Conservation (phyloP, 2,888 invertebrate genomes). For the Helobdella robusta region DNA sequence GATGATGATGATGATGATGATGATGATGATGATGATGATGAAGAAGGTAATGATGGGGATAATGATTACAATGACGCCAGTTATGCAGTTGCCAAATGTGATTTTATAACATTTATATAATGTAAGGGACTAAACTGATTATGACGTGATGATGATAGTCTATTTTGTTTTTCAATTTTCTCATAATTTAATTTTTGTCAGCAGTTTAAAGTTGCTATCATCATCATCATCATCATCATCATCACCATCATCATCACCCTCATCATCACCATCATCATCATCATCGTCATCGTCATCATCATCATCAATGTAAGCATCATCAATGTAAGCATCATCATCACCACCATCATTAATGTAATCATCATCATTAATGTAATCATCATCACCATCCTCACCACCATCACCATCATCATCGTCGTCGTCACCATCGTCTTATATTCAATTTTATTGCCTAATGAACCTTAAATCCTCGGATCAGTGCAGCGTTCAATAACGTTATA, state of each 20-base stretch:
- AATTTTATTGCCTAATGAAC: too few species aligned
- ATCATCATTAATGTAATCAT: conserved; percentile 5
- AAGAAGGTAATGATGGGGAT: not conserved
- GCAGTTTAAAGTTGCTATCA: not conserved
- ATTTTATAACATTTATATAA: too few species aligned
- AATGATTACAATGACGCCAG: too few species aligned
- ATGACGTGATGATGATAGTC: too few species aligned
- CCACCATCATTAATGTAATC: not conserved
- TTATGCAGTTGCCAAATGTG: too few species aligned
- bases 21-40: not conserved
- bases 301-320: not conserved
- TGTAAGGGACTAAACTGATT: too few species aligned
- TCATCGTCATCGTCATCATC: conserved; percentile 1
- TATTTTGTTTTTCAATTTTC: too few species aligned
- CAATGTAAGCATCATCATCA: not conserved
- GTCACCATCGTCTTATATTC: not conserved
- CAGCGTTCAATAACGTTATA: too few species aligned
- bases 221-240: not conserved
- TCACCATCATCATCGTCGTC: conserved; percentile 8
- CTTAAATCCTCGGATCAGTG: too few species aligned
- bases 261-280: not conserved
- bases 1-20: not conserved
- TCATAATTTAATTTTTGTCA: not conserved
- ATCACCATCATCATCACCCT: conserved; percentile 1
- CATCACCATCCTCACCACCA: not conserved